Base-by-base conservation (phyloP, 2,797 vertebrate genomes). In the Psittacula echo region DNA sequence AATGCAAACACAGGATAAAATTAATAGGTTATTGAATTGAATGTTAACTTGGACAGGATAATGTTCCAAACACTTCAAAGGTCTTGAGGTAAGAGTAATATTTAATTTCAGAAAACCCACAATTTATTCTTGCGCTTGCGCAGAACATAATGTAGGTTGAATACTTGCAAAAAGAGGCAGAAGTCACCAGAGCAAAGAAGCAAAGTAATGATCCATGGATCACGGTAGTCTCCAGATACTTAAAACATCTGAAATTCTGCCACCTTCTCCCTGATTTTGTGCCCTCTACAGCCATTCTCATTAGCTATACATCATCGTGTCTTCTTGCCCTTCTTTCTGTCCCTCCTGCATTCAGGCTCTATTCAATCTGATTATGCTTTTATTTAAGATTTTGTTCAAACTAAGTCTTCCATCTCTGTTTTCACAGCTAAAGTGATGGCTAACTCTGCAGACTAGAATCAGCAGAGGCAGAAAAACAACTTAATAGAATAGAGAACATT, bases 1-100 rank as follows among this genome's bases (percentile, higher is more conserved):
- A 90, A 93, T 61, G 32, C 26, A 90, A 89, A 76, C 47, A 87
- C 9, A 22, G 24, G 18, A 76, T 74, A 88, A 90, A 93, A 93
- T 50, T 3, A 50, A 13, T 53, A 44, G 22, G 5, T n/a, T 72
- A 70, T 1, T 76, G 64, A 91, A 92, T 4, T 34, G 37, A 87
- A 88, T 20, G 27, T 54, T 84, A 88, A 23, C 14, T 79, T 48
- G 37, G 41, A 67, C 23, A 71, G 60, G 29, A 87, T 51, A 67
- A 70, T 20, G 26, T 71, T 89, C 23, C 10, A 5, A 82, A 90
- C 27, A 67, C 13, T 79, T 68, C 21, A 82, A 87, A 88, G 24
- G 20, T 18, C 6, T 72, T 64, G 29, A 76, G 18, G 3, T 41
- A 87, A 82, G 23, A 76, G n/a, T 11, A 61, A 21, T 23, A 71